Evolutionary conservation across 2,888 invertebrate genomes (phyloP), one percentile per base, ranked within the genome.

Genomic region (Tenthredo notha): DNA sequence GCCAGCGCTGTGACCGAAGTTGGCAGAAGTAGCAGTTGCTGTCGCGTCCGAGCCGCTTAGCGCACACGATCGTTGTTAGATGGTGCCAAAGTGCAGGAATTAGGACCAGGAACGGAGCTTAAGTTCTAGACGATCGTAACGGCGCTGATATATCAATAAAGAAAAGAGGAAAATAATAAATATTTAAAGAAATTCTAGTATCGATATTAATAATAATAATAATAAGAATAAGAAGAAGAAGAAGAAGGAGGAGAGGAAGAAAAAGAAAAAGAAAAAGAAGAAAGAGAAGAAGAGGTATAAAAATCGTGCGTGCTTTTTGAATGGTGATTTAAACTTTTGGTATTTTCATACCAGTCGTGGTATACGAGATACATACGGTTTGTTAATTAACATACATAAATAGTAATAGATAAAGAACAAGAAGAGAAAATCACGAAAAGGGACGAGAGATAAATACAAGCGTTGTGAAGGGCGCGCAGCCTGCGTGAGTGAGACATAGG

Each of bases 1-100:
- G 91, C 90, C 91, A 91, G 91, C 91, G 90, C 89, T 90, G 92
- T 91, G 90, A 88, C 89, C 89, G 91, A 90, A 91, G 90, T 86
- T 85, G 84, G 84, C 77, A 85, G 84, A 86, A 85, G 85, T 85
- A 86, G 86, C 86, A 84, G 85, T 84, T 84, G 86, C 87, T 86
- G 87, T 89, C 87, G 86, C 86, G 86, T 87, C 86, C 88, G 87
- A 89, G 88, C 88, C 88, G 86, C 85, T 80, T 82, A 85, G 86
- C 88, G 88, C 86, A 82, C 87, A 88, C 87, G 87, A 85, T 84
- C 85, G 80, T 82, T 58, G 70, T 83, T 83, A 70, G 84, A 84
- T 84, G 85, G 75, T 78, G 84, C 74, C 84, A 86, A 86, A 82
- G 85, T 86, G 87, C 80, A 86, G 61, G 84, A 84, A 80, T 84